Base-by-base conservation (phyloP, 2,113 vertebrate genomes). In the Passer domesticus region DNA sequence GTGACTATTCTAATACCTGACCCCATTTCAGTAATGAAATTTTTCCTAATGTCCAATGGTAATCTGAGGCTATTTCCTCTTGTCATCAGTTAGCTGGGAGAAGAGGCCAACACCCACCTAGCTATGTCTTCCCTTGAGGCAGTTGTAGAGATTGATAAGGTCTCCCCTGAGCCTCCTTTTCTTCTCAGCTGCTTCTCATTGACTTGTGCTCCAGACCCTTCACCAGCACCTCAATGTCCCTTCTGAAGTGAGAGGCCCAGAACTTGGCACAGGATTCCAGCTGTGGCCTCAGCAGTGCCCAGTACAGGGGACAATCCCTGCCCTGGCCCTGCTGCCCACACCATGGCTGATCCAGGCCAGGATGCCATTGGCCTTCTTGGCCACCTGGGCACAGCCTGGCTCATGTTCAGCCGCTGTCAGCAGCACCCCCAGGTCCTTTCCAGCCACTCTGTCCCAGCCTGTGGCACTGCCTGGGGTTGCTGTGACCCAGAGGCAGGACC, bases 211-310 rank as follows among this genome's bases (percentile, higher is more conserved):
- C 13, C 64, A 55, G 19, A 28, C 23, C 10, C 23, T 37, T 62
- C 19, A 15, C 28, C 30, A 63, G 56, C 28, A 20, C n/a, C 8
- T 55, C 15, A 28, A 1, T 47, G 16, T 79, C n/a, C 2, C 35
- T 41, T 14, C 41, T 62, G 13, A 16, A 47, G 0, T 30, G 24
- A 41, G 49, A 7, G 5, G 25, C 9, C 24, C 30, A 62, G 24
- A 39, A 25, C 19, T 20, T 5, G 5, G 2, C n/a, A 17, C 15
- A 55, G n/a, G 1, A 24, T 2, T 56, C 0, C 0, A 59, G 21
- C 4, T 77, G 63, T 28, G 19, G 46, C 46, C 33, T 46, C 46
- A 33, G 2, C 55, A 44, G 22, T 58, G 46, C 39, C 4, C 1
- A 53, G 64, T 1, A 23, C 47, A 62, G 28, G 28, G 46, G 5